Conservation (phyloP, 1,140 invertebrate genomes). For the Danaus melanippus region DNA sequence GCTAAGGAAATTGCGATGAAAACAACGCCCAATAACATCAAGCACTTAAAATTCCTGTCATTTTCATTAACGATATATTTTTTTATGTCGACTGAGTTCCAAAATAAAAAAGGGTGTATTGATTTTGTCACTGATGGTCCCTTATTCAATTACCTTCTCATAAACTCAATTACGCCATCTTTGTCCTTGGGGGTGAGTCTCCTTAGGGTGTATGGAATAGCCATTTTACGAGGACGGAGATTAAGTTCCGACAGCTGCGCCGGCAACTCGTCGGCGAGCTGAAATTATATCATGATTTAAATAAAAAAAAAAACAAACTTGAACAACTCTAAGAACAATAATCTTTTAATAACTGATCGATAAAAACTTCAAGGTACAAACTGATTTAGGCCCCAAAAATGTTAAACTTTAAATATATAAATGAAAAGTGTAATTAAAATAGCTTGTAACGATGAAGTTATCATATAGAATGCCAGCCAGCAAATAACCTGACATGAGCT, state of each 20-base stretch:
- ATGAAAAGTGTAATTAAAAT: background rate
- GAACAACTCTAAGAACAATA: background rate
- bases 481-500: conserved; percentile 16
- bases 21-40: no score
- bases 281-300: conserved; percentile 12
- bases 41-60: no score
- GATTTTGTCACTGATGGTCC: background rate
- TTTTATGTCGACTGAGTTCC: no score
- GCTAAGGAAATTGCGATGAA: no score
- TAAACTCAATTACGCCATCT: conserved; percentile 72
- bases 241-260: conserved; percentile 46
- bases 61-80: no score
- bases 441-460: background rate
- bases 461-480: conserved; percentile 1
- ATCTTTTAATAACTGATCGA: background rate
- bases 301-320: background rate
- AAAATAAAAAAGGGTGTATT: no score
- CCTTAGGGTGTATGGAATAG: conserved; percentile 39
- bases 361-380: background rate
- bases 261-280: conserved; percentile 60
- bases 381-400: background rate
- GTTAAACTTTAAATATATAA: background rate
- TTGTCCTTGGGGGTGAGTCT: conserved; percentile 58
- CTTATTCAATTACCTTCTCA: conserved; percentile 48
- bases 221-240: conserved; percentile 37